Percentiles rank a stretch among this genome's conserved stretches.
phyloP scores from a whole-genome alignment of 2,888 invertebrate species.

The Tipula vernalis region DNA sequence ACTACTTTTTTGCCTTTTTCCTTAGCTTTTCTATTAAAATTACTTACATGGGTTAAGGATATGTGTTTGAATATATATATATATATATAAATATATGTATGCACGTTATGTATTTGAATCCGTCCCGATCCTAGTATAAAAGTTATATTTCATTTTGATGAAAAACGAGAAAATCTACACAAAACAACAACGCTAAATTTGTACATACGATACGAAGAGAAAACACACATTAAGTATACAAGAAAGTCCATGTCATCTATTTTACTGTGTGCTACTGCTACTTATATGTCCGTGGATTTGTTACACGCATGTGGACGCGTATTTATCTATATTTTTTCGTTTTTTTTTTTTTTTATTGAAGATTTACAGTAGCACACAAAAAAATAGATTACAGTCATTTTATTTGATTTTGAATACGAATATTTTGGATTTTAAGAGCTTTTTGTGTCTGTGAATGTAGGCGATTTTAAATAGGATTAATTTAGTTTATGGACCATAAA shows the following conservation, averaged over 20 bases:
- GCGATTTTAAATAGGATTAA: background rate
- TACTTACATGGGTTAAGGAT: constrained; percentile 6
- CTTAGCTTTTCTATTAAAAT: background rate
- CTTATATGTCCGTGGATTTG: constrained; percentile 6
- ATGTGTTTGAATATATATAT: background rate
- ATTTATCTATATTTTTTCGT: background rate
- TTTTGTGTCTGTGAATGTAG: background rate
- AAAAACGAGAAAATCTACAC: background rate
- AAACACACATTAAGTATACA: background rate
- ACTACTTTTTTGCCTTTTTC: background rate
- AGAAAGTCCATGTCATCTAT: constrained; percentile 7
- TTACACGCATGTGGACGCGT: background rate
- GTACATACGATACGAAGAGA: background rate
- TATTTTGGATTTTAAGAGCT: background rate
- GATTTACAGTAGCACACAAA: background rate
- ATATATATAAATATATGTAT: background rate
- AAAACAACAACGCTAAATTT: background rate
- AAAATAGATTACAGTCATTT: background rate
- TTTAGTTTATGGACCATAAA: background rate
- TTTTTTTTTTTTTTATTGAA: background rate
- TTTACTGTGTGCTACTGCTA: background rate
- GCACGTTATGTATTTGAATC: background rate
- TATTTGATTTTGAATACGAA: background rate
- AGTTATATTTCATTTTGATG: constrained; percentile 6
- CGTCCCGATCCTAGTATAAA: background rate